A percentile compares a stretch with the other conserved stretches of the same genome.
phyloP scores from a whole-genome alignment of 2,113 vertebrate species.

The Boulengeromyrus knoepffleri region DNA sequence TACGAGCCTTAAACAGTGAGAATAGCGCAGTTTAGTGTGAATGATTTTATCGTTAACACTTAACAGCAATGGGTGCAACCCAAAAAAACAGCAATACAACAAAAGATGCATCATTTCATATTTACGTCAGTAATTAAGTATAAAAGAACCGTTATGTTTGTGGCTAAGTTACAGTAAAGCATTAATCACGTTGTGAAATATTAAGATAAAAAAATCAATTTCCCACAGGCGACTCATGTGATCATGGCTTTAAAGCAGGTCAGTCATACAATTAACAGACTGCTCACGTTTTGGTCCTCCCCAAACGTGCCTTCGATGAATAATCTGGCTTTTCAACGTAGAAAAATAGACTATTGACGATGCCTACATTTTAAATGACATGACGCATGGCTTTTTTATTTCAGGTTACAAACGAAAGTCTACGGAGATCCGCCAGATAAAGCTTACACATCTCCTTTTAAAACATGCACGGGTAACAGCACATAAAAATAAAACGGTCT shows the following conservation, averaged over 20 bases:
- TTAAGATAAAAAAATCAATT: neutral
- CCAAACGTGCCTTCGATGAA: neutral
- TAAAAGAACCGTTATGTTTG: neutral
- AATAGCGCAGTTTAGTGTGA: neutral
- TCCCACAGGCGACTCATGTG: neutral
- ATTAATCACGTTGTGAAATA: neutral
- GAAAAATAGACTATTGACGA: neutral
- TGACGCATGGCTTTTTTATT: neutral
- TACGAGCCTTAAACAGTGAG: conserved; percentile 28
- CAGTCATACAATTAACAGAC: neutral
- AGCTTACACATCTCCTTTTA: neutral
- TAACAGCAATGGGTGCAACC: conserved; percentile 17
- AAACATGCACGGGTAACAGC: neutral
- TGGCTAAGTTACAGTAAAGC: neutral
- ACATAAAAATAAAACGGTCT: neutral
- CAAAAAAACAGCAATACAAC: neutral
- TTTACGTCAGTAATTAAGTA: conserved; percentile 5
- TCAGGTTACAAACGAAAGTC: neutral
- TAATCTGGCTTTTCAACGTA: neutral
- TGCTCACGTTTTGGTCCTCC: neutral
- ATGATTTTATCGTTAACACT: conserved; percentile 24
- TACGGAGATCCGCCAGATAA: neutral
- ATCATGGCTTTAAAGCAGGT: conserved; percentile 1
- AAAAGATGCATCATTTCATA: conserved; percentile 20
- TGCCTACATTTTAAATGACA: neutral